phyloP scores from a whole-genome alignment of 1,140 invertebrate species.

The Diachasmimorpha longicaudata region DNA sequence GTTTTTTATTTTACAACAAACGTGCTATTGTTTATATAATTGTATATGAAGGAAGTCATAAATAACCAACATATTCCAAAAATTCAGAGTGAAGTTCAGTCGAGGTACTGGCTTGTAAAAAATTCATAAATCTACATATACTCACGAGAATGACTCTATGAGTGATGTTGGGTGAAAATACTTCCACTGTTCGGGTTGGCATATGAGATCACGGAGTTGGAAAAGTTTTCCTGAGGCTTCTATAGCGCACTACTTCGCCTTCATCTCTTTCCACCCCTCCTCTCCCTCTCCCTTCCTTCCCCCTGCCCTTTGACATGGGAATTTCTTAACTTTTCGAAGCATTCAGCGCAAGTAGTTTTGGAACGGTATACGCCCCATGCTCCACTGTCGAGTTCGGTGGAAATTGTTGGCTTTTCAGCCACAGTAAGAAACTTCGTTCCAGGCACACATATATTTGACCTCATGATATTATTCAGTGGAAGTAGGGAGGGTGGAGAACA shows the following conservation, averaged over 20 bases:
- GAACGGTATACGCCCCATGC: conserved; percentile 7
- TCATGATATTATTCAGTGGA: conserved; percentile 16
- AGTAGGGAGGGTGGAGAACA: not conserved
- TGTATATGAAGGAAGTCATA: too few species aligned
- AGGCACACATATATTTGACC: conserved; percentile 12
- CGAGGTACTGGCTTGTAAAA: not conserved
- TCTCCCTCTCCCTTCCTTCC: not conserved
- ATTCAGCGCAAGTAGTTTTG: conserved; percentile 29
- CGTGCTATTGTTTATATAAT: not conserved
- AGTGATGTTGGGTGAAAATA: conserved; percentile 12
- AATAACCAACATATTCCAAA: not conserved
- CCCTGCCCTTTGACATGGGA: conserved; percentile 19
- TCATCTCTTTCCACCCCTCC: not conserved
- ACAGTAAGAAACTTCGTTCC: conserved; percentile 16
- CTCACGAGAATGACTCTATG: conserved; percentile 8
- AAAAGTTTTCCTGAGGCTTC: conserved; percentile 8
- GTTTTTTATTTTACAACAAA: too few species aligned
- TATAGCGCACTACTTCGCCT: not conserved
- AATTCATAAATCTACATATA: conserved; percentile 9
- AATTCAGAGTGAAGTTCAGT: not conserved
- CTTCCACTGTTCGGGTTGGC: conserved; percentile 1
- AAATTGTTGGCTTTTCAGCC: conserved; percentile 35
- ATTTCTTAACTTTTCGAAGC: conserved; percentile 31
- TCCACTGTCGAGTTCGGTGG: conserved; percentile 14
- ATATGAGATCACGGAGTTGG: conserved; percentile 21